These are phyloP conservation scores for Xenops minutus DNA, from an alignment of 2,797 vertebrate genomes.

Conservation along the genomic window DNA sequence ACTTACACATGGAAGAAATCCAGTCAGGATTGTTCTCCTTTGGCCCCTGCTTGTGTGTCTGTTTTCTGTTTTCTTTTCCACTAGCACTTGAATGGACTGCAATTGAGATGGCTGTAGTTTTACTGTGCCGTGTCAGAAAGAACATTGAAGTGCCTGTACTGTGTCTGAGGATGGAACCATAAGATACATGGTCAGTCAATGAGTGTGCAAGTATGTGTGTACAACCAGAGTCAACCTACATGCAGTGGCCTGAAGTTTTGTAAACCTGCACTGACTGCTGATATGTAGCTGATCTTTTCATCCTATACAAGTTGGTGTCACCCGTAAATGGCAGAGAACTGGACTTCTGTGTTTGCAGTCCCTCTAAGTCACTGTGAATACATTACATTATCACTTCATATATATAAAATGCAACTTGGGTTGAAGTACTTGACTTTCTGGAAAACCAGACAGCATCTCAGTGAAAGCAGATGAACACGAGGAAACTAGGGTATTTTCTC, in stretches of 20 bases:
- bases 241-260: fast-evolving
- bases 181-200: fast-evolving
- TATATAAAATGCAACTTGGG: neutral
- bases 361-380: neutral
- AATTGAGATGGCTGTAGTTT: neutral
- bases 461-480: neutral
- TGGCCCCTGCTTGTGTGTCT: neutral
- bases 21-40: neutral
- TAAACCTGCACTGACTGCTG: neutral
- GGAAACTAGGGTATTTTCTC: neutral
- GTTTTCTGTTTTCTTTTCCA: neutral
- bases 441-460: neutral
- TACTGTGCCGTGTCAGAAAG: neutral
- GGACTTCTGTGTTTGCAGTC: neutral
- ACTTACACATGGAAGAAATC: neutral
- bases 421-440: neutral
- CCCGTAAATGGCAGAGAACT: neutral
- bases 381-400: neutral
- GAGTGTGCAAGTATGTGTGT: fast-evolving
- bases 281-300: neutral
- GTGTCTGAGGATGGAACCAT: neutral
- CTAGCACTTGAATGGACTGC: neutral
- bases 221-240: neutral
- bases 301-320: neutral
- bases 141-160: neutral